These are phyloP conservation scores for Nomia melanderi DNA, from an alignment of 1,140 invertebrate genomes.

Conservation along the genomic window DNA sequence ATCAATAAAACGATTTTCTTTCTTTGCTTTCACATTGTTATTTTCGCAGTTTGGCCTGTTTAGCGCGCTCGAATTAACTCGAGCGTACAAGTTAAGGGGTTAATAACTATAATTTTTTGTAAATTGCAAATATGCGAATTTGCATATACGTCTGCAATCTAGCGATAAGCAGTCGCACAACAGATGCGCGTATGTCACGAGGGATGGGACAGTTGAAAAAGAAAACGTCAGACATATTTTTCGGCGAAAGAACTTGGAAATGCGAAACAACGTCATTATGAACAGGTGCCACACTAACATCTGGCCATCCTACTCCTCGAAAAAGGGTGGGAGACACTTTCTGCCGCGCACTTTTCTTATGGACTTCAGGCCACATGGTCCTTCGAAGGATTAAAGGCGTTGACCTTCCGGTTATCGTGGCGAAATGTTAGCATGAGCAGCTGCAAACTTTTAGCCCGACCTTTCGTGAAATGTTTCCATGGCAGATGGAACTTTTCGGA, in stretches of 20 bases:
- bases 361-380: slow-evolving; percentile 28
- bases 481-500: background rate
- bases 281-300: slow-evolving; percentile 37
- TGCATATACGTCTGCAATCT: background rate
- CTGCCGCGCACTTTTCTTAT: slow-evolving; percentile 20
- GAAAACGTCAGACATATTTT: slow-evolving; percentile 5
- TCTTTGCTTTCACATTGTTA: too few species aligned
- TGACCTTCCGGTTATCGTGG: slow-evolving; percentile 21
- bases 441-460: slow-evolving; percentile 23
- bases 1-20: too few species aligned
- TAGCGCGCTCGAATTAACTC: too few species aligned
- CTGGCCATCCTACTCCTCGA: slow-evolving; percentile 11
- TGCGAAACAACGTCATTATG: slow-evolving; percentile 31
- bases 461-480: background rate
- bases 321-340: slow-evolving; percentile 33
- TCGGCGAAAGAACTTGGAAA: slow-evolving; percentile 11
- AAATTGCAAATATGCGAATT: background rate
- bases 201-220: too few species aligned
- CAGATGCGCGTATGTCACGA: too few species aligned
- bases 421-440: slow-evolving; percentile 16
- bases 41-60: too few species aligned
- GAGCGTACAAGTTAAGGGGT: too few species aligned
- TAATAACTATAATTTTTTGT: background rate
- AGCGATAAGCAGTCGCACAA: background rate
- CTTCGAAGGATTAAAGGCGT: slow-evolving; percentile 31